Evolutionary conservation across 2,113 vertebrate genomes (phyloP).

Genomic region (Ochotona curzoniae): DNA sequence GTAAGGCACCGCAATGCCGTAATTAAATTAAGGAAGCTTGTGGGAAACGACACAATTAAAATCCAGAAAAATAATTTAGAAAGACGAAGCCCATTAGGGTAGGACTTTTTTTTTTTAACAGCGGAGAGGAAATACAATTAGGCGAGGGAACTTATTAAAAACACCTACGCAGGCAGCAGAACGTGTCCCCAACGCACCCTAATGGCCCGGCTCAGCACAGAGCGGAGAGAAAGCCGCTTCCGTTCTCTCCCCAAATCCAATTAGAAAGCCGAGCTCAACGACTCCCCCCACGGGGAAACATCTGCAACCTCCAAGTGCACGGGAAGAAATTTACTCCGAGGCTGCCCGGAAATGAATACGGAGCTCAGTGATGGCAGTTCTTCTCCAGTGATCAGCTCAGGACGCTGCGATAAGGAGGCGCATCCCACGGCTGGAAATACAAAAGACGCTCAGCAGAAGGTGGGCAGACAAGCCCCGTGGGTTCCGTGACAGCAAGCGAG

Average conservation of each 20-base stretch:
- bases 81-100: constrained; percentile 78
- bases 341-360: constrained; percentile 79
- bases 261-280: constrained; percentile 83
- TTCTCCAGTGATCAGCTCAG: constrained; percentile 65
- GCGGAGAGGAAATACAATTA: constrained; percentile 86
- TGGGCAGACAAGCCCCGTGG: not conserved
- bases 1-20: constrained; percentile 2
- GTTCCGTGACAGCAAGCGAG: rapidly evolving
- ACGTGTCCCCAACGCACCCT: constrained; percentile 71
- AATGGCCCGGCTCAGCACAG: constrained; percentile 55
- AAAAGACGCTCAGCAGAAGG: not conserved
- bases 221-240: constrained; percentile 69
- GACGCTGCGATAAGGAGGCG: not conserved
- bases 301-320: constrained; percentile 80
- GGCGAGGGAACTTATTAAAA: constrained; percentile 84
- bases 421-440: not conserved
- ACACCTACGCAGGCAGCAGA: constrained; percentile 84
- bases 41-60: constrained; percentile 78
- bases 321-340: constrained; percentile 76
- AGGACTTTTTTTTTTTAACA: constrained; percentile 82
- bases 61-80: constrained; percentile 78
- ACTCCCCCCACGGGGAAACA: constrained; percentile 81
- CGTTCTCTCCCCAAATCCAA: constrained; percentile 80
- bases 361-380: constrained; percentile 77
- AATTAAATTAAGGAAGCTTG: constrained; percentile 73